Evolutionary conservation across 2,888 invertebrate species (phyloP).

Genomic region (Globia sparganii): DNA sequence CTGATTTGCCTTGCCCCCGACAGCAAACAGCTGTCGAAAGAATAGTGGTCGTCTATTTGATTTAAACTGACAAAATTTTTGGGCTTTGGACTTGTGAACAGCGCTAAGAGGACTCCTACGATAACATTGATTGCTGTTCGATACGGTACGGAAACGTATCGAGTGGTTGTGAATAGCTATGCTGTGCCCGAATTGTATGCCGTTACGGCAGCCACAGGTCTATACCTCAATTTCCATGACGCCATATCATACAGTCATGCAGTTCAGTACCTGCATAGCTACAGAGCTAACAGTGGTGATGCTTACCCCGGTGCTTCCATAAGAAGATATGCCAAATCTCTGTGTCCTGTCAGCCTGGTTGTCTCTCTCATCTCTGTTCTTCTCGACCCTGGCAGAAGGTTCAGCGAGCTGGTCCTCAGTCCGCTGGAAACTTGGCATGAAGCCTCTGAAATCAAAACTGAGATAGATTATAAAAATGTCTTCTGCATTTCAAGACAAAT

Average conservation of each 20-base stretch:
- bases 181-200: too few species aligned
- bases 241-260: background rate
- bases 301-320: constrained; percentile 86
- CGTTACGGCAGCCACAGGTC: background rate
- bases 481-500: background rate
- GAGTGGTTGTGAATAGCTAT: too few species aligned
- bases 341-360: constrained; percentile 86
- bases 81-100: too few species aligned
- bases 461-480: constrained; percentile 50
- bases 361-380: constrained; percentile 77
- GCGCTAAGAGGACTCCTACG: too few species aligned
- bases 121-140: too few species aligned
- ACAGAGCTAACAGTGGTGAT: background rate
- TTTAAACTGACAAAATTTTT: too few species aligned
- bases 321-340: constrained; percentile 89
- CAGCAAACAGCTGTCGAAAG: too few species aligned
- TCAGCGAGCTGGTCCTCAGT: constrained; percentile 88
- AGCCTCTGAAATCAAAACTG: constrained; percentile 84
- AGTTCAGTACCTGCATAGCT: background rate
- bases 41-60: too few species aligned
- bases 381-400: constrained; percentile 84
- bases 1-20: too few species aligned
- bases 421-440: constrained; percentile 84
- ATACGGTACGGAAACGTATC: too few species aligned
- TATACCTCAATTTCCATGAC: background rate